Conservation (phyloP, 2,888 invertebrate genomes). For the Gibbula magus region DNA sequence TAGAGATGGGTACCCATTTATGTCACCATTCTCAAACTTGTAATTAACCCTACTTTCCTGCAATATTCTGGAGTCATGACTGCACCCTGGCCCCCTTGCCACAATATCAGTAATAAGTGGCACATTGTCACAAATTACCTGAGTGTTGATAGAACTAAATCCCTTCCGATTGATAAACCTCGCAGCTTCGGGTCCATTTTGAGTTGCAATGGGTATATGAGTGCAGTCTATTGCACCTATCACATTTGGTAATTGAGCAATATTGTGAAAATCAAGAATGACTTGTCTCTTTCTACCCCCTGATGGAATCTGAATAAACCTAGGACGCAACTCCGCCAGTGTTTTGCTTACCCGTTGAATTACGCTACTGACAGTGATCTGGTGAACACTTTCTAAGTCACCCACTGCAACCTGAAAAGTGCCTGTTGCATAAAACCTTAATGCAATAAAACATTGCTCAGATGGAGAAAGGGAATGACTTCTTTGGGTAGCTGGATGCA, state of each 20-base stretch:
- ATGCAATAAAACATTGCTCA: too few relatives aligned
- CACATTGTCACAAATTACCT: not conserved
- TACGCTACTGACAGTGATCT: too few relatives aligned
- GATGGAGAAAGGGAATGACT: too few relatives aligned
- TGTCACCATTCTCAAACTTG: not conserved
- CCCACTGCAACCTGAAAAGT: too few relatives aligned
- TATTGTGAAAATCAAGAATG: not conserved
- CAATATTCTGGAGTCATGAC: not conserved
- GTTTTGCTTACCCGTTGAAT: too few relatives aligned
- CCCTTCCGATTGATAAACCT: constrained; percentile 2
- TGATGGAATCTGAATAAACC: not conserved
- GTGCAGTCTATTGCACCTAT: not conserved
- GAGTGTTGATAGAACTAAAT: not conserved
- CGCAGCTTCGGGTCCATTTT: not conserved
- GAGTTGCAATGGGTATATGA: not conserved
- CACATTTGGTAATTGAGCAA: not conserved
- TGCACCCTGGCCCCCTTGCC: not conserved
- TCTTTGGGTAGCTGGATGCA: too few relatives aligned
- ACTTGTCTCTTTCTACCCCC: not conserved
- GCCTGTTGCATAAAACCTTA: too few relatives aligned
- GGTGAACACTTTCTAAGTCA: too few relatives aligned
- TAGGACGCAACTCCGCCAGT: not conserved
- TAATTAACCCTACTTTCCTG: not conserved
- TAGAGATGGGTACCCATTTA: not conserved
- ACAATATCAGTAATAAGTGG: not conserved